Percentiles rank a stretch among this genome's conserved stretches.
Evolutionary conservation across 2,797 vertebrate genomes (phyloP).

Genomic region (Halcyon chelicuti): DNA sequence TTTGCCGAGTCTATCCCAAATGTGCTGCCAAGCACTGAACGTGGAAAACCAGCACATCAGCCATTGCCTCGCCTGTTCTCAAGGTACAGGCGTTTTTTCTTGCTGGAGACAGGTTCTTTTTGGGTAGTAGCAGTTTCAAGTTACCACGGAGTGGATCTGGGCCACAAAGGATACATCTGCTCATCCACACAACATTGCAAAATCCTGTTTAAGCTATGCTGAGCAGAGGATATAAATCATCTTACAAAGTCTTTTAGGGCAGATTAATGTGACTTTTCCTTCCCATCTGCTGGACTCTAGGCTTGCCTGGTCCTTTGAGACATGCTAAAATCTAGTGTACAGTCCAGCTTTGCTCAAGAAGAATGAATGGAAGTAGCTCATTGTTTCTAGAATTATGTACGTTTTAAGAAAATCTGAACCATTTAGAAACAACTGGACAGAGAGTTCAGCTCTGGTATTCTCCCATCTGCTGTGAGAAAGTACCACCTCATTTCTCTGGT

Average conservation of each 20-base stretch:
- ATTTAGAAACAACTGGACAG: fast-evolving
- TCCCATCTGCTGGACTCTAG: neutral
- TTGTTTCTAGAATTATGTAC: no score
- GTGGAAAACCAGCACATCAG: neutral
- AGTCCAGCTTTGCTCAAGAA: neutral
- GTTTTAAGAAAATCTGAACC: neutral
- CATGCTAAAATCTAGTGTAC: neutral
- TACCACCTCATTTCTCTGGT: neutral
- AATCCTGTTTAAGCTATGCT: neutral
- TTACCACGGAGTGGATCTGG: neutral
- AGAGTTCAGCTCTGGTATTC: neutral
- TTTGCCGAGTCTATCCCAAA: neutral
- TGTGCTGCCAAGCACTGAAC: neutral
- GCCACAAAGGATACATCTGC: neutral
- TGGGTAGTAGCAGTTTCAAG: neutral
- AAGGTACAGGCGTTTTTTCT: neutral
- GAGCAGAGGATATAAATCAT: neutral
- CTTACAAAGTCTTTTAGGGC: neutral
- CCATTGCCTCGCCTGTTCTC: neutral
- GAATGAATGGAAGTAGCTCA: neutral
- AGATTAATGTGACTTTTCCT: neutral
- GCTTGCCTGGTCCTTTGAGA: neutral
- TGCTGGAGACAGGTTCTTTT: neutral
- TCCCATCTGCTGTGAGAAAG: neutral
- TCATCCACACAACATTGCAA: neutral